Evolutionary conservation across 2,113 vertebrate genomes (phyloP).

Genomic region (Erythrolamprus reginae): DNA sequence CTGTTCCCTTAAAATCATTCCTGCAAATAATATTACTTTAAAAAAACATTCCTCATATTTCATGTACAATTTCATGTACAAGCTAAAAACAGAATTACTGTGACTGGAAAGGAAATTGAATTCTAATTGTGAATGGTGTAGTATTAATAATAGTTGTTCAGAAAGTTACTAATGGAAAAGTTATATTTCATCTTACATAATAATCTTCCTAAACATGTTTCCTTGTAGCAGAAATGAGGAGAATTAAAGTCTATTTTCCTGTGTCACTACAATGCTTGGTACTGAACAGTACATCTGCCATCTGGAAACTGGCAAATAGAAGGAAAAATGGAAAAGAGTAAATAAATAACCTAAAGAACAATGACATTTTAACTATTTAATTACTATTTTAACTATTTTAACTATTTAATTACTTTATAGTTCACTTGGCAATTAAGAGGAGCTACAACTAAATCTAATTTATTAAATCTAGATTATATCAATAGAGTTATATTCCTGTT

Average conservation of each 20-base stretch:
- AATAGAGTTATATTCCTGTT: background rate
- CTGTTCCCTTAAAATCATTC: background rate
- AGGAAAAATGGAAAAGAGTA: background rate
- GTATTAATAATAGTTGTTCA: background rate
- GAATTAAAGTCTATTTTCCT: background rate
- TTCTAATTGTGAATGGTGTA: background rate
- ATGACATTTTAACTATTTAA: no score
- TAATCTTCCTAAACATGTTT: conserved; percentile 7
- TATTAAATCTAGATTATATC: background rate
- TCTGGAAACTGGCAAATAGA: background rate
- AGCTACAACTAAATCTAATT: background rate
- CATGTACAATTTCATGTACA: background rate
- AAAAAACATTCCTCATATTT: background rate
- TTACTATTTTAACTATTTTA: background rate
- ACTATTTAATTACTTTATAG: background rate
- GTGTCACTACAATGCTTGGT: background rate
- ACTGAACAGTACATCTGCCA: background rate
- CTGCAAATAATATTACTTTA: background rate
- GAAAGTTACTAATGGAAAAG: background rate
- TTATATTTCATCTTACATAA: background rate
- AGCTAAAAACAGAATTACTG: conserved; percentile 2
- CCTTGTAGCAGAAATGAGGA: conserved; percentile 4
- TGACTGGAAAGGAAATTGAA: background rate
- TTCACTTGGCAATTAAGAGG: background rate
- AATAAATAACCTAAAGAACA: background rate